phyloP scores from a whole-genome alignment of 1,140 invertebrate genomes.

The Drosophila parabipectinata region DNA sequence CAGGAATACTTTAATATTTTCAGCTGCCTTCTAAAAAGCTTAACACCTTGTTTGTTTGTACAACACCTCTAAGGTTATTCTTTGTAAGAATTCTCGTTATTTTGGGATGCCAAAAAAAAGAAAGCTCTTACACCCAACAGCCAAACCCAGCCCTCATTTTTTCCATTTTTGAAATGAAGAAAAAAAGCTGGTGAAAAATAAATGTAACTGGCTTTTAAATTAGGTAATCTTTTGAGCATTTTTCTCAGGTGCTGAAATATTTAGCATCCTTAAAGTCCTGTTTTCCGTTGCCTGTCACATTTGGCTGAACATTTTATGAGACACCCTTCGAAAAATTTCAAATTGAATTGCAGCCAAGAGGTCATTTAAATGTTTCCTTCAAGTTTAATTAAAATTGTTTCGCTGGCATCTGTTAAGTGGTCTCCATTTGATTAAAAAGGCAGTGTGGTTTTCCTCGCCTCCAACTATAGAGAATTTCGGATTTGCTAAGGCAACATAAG shows the following conservation, averaged over 20 bases:
- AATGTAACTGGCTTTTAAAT: constrained; percentile 40
- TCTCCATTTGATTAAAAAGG: constrained; percentile 35
- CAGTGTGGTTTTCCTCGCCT: background rate
- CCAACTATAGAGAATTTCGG: constrained; percentile 3
- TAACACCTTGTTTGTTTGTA: background rate
- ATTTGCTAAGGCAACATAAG: background rate
- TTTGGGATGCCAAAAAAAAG: background rate
- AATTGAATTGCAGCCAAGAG: constrained; percentile 59
- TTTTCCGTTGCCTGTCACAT: constrained; percentile 19
- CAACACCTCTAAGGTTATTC: background rate
- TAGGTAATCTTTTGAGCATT: constrained; percentile 39
- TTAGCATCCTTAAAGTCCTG: constrained; percentile 5
- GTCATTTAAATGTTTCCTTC: constrained; percentile 46
- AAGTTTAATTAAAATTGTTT: constrained; percentile 61
- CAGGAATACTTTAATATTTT: too few species aligned
- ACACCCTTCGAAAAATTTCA: constrained; percentile 43
- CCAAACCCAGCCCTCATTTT: background rate
- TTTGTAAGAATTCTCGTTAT: background rate
- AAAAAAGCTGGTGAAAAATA: constrained; percentile 1
- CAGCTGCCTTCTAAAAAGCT: too few species aligned
- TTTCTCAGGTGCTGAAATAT: constrained; percentile 31
- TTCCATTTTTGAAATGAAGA: constrained; percentile 10
- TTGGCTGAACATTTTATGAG: constrained; percentile 33
- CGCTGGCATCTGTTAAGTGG: constrained; percentile 27
- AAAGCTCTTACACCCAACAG: background rate